Base-by-base conservation (phyloP, 2,888 invertebrate genomes). In the Scelioninae gen. 2 region DNA sequence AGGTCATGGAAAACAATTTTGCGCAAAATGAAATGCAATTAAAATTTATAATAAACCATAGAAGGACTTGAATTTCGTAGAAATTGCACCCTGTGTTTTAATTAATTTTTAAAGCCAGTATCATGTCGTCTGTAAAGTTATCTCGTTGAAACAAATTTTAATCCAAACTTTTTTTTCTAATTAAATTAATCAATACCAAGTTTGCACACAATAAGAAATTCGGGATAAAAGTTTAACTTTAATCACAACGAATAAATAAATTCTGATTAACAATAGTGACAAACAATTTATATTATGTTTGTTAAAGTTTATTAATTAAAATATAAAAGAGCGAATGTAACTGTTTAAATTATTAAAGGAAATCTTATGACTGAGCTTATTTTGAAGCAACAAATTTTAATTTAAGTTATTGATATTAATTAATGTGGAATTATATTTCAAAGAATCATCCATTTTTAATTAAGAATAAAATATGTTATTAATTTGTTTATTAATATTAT, bases 101-200 rank as follows among this genome's bases (percentile, higher is more conserved):
- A 63, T 63, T 63, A 63, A 63, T 63, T 63, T 52, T 63, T 63
- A 63, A 50, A 19, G 50, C 9, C 22, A 41, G 18, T 46, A 46
- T 58, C 46, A 46, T 58, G 46, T 46, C 19, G 57, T 18, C 13
- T 16, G 39, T 7, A 43, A 50, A 61, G 39, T n/a, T 50, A 61
- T 43, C 41, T 22, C 58, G 19, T 19, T 13, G 50, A 50, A 50
- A 63, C 52, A 61, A 22, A 63, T 63, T 63, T 63, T 53, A 63
- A 48, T 33, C 37, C 19, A 37, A 37, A 37, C 37, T 37, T 61
- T 48, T 25, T 35, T 50, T 50, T 53, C 41, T 63, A 52, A 52
- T 63, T 63, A 43, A 63, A 63, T 53, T 63, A 53, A 63, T 63
- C 63, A 31, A 63, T 63, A 53, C 33, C 5, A 2, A 28, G 35